A percentile compares a stretch with the other conserved stretches of the same genome.
These are phyloP conservation scores for Danio kyathit DNA, from an alignment of 2,797 vertebrate species.

Conservation along the genomic window DNA sequence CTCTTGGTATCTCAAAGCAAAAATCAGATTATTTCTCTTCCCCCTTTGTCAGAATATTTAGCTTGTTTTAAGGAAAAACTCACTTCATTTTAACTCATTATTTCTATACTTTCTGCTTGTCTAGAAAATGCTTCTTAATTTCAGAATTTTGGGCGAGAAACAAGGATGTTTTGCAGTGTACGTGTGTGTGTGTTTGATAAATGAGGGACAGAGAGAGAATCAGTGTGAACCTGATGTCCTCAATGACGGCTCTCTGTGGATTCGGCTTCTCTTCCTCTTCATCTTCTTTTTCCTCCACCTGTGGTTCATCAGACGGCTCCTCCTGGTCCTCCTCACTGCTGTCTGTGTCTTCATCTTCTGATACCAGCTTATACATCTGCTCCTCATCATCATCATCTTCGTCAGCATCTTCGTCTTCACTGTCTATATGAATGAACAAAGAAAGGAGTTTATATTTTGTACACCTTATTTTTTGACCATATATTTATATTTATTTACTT, in stretches of 20 bases:
- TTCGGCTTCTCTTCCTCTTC: constrained; percentile 31
- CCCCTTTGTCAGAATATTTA: too few species aligned
- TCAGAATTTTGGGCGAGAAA: too few species aligned
- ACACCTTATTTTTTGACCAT: not conserved
- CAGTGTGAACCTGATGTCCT: constrained; percentile 79
- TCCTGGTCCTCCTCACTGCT: constrained; percentile 57
- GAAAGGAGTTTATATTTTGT: not conserved
- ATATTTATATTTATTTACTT: not conserved
- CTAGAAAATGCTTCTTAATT: too few species aligned
- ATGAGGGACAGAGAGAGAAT: too few species aligned
- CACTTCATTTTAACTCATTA: too few species aligned
- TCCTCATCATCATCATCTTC: constrained; percentile 70
- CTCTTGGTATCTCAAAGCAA: too few species aligned
- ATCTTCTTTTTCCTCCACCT: constrained; percentile 31
- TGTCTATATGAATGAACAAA: not conserved
- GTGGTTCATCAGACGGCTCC: constrained; percentile 47
- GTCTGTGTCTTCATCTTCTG: constrained; percentile 52
- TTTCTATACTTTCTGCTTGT: too few species aligned
- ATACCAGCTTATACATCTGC: constrained; percentile 73
- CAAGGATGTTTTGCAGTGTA: too few species aligned
- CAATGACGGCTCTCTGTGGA: constrained; percentile 70
- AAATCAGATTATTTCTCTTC: too few species aligned
- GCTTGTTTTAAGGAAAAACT: too few species aligned
- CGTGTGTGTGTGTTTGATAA: too few species aligned
- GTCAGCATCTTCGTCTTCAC: constrained; percentile 11